These are phyloP conservation scores for Cyprinodon diabolis DNA, from an alignment of 2,797 vertebrate genomes.

Conservation along the genomic window DNA sequence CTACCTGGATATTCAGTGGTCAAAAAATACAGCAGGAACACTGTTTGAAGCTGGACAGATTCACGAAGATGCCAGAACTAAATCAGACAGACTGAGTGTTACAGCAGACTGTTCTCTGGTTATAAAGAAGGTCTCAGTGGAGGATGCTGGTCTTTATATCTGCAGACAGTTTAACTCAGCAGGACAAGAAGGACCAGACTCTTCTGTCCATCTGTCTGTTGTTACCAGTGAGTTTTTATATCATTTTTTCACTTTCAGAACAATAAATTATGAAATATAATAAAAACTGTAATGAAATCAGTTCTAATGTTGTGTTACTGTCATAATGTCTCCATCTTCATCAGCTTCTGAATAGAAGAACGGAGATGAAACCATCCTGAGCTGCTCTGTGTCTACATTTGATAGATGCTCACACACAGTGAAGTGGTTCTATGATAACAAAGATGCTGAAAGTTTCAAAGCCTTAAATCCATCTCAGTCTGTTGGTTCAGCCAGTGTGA, in stretches of 20 bases:
- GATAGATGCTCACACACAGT: neutral
- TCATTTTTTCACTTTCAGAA: neutral
- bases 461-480: neutral
- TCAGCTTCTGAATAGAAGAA: neutral
- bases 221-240: slow-evolving; percentile 36
- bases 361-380: neutral
- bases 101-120: too few species aligned
- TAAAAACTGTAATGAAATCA: neutral
- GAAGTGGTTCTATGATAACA: neutral
- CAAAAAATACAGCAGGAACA: rapidly evolving
- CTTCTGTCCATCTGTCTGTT: neutral
- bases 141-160: neutral
- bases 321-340: slow-evolving; percentile 5
- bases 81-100: slow-evolving; percentile 20
- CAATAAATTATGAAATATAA: neutral
- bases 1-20: neutral
- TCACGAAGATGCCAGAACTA: neutral
- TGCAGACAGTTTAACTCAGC: slow-evolving; percentile 5
- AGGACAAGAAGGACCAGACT: neutral
- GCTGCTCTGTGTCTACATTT: neutral
- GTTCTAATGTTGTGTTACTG: neutral
- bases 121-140: slow-evolving; percentile 1
- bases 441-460: neutral
- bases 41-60: neutral
- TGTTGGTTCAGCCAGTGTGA: neutral